A percentile compares a stretch with the other conserved stretches of the same genome.
phyloP scores from a whole-genome alignment of 37 sponge, comb jelly and placozoan genomes.

The Axinella damicornis region DNA sequence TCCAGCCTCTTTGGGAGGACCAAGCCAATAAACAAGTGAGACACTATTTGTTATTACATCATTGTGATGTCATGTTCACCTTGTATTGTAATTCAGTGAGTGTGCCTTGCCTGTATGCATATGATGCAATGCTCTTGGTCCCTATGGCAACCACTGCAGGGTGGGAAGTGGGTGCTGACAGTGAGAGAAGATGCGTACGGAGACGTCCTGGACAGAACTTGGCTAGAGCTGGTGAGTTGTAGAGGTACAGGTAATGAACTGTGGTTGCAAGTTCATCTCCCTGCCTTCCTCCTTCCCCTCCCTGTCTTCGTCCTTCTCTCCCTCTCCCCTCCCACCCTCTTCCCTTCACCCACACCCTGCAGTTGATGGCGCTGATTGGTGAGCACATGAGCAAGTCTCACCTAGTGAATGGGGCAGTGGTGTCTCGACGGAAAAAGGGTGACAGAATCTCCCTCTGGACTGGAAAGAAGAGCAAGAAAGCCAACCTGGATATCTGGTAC shows the following conservation, averaged over 20 bases:
- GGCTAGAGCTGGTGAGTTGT: slow-evolving; percentile 67
- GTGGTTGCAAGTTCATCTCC: too few species aligned
- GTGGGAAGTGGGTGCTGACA: slow-evolving; percentile 79
- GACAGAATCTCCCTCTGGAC: slow-evolving; percentile 77
- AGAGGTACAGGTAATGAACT: too few species aligned
- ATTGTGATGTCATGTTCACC: neutral
- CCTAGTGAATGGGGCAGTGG: slow-evolving; percentile 57
- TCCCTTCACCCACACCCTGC: too few species aligned
- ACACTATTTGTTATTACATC: neutral
- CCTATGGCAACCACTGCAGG: neutral
- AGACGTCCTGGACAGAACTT: slow-evolving; percentile 23
- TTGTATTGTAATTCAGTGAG: neutral
- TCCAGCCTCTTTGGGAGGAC: slow-evolving; percentile 76
- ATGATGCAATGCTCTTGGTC: neutral
- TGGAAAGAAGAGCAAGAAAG: slow-evolving; percentile 14
- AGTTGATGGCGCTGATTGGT: slow-evolving; percentile 66
- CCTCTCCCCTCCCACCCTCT: neutral
- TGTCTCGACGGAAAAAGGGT: slow-evolving; percentile 63
- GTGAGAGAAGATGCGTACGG: slow-evolving; percentile 14
- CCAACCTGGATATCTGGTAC: slow-evolving; percentile 65
- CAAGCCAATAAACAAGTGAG: slow-evolving; percentile 46
- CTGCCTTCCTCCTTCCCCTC: neutral
- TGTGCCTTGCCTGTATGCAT: too few species aligned
- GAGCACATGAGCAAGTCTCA: slow-evolving; percentile 16
- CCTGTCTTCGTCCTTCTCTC: neutral